Percentiles rank a stretch among this genome's conserved stretches.
These are phyloP conservation scores for human (Homo sapiens) DNA, from an alignment of 2,113 vertebrate genomes.

Conservation along the genomic window GRCh38 chrX:111255501-111256000, in stretches of 20 bases:
- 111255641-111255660: slow-evolving; percentile 65
- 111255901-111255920: slow-evolving; percentile 12
- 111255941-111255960: slow-evolving; percentile 9
- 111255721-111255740: slow-evolving; percentile 76
- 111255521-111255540: slow-evolving; percentile 44
- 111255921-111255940: neutral
- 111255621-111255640: slow-evolving; percentile 72
- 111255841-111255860: neutral
- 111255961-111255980: neutral
- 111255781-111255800: slow-evolving; percentile 65
- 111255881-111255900: slow-evolving; percentile 17
- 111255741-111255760: slow-evolving; percentile 45
- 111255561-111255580: slow-evolving; percentile 54
- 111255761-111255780: slow-evolving; percentile 59
- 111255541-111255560: slow-evolving; percentile 65
- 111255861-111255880: neutral
- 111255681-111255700: slow-evolving; percentile 62
- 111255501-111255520: slow-evolving; percentile 25
- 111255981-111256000: neutral
- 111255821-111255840: slow-evolving; percentile 53
- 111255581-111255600: slow-evolving; percentile 41
- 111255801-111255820: slow-evolving; percentile 59
- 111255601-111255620: slow-evolving; percentile 61
- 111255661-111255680: slow-evolving; percentile 63
- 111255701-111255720: slow-evolving; percentile 73